phyloP scores from a whole-genome alignment of 2,113 vertebrate species.

The Dasyornis broadbenti region DNA sequence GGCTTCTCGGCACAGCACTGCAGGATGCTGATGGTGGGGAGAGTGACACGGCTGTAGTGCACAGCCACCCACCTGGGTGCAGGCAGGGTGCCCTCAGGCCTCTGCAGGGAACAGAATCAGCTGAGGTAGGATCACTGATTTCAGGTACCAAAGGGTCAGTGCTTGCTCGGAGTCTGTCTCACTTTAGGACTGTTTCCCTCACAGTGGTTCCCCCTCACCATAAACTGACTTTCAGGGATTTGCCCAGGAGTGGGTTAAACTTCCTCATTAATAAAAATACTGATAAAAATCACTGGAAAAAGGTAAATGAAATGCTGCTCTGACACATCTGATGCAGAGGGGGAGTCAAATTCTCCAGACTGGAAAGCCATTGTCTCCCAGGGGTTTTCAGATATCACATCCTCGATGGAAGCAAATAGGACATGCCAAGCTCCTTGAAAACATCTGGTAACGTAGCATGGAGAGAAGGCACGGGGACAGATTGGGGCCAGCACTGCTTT shows the following conservation, averaged over 20 bases:
- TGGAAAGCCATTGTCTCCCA: slow-evolving; percentile 15
- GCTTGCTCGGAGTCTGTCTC: neutral
- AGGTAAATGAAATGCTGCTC: slow-evolving; percentile 35
- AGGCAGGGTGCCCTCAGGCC: neutral
- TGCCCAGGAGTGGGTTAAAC: slow-evolving; percentile 30
- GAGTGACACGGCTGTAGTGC: neutral
- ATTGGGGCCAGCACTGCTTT: neutral
- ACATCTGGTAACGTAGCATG: neutral
- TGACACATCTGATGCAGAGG: slow-evolving; percentile 50
- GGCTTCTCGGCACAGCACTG: neutral
- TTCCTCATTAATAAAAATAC: slow-evolving; percentile 28
- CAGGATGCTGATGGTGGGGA: neutral
- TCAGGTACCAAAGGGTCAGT: neutral
- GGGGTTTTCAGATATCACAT: slow-evolving; percentile 19
- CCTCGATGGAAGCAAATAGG: neutral
- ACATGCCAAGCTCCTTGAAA: neutral
- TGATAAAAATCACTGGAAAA: slow-evolving; percentile 44
- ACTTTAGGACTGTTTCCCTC: neutral
- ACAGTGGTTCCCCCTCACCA: neutral
- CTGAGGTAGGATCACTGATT: neutral
- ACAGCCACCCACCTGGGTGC: neutral
- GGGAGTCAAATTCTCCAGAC: neutral
- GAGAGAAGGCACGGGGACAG: neutral
- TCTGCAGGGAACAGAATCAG: neutral
- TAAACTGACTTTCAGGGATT: neutral